Percentiles rank a stretch among this genome's conserved stretches.
Evolutionary conservation across 2,113 vertebrate species (phyloP).

Genomic region (Malaclemys terrapin): DNA sequence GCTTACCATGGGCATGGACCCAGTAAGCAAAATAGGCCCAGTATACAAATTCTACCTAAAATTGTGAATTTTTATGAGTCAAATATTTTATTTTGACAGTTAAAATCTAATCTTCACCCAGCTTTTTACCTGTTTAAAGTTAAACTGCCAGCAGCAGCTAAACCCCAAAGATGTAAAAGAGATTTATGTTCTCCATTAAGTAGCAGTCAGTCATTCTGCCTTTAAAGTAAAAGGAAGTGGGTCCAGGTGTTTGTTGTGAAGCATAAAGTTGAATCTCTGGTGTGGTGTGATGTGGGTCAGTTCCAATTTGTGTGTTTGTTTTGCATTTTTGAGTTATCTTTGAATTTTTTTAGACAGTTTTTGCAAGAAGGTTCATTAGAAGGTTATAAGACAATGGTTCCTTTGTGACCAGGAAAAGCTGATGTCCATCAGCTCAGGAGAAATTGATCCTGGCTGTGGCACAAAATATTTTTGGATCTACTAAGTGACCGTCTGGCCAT

Average conservation of each 20-base stretch:
- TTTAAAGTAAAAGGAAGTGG: neutral
- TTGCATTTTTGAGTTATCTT: neutral
- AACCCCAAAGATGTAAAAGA: neutral
- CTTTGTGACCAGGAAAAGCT: neutral
- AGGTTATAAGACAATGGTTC: neutral
- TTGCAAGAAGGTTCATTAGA: neutral
- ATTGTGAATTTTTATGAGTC: neutral
- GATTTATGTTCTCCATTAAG: neutral
- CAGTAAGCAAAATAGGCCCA: constrained; percentile 49
- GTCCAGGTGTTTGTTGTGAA: neutral
- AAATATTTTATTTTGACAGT: constrained; percentile 49
- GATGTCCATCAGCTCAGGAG: neutral
- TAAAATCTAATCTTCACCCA: constrained; percentile 35
- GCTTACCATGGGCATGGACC: neutral
- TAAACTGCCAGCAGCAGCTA: neutral
- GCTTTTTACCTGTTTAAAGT: neutral
- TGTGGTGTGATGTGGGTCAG: neutral
- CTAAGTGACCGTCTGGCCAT: neutral
- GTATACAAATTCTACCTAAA: constrained; percentile 33
- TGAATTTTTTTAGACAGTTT: neutral
- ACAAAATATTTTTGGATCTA: neutral
- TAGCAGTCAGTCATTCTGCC: neutral
- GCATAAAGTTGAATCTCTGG: neutral
- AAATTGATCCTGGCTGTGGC: neutral
- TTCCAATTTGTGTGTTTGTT: neutral